Percentiles rank a stretch among this genome's conserved stretches.
Conservation (phyloP, 2,888 invertebrate species). For the Helicoverpa assulta region DNA sequence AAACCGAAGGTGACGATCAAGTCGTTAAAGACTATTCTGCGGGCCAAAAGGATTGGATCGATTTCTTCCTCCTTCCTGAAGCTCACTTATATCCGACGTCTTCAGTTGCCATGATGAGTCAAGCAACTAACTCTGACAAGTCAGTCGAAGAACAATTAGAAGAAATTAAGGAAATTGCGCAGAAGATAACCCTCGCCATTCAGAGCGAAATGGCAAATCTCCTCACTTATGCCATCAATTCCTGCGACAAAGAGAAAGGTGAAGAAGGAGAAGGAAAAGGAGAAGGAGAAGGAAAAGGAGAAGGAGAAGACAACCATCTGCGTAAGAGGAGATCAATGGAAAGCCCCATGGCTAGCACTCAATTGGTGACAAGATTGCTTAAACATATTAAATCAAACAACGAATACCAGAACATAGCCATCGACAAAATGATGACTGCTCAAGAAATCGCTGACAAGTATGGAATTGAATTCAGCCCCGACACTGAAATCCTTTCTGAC, state of each 20-base stretch:
- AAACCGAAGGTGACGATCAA: conserved; percentile 63
- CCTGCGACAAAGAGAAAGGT: conserved; percentile 65
- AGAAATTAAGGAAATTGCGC: conserved; percentile 81
- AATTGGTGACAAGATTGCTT: conserved; percentile 79
- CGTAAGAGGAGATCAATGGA: conserved; percentile 80
- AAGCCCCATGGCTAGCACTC: conserved; percentile 82
- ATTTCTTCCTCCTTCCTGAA: conserved; percentile 71
- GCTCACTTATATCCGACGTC: conserved; percentile 71
- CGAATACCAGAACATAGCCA: conserved; percentile 86
- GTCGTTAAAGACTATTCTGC: conserved; percentile 66
- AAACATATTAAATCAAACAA: conserved; percentile 85
- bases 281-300: conserved; percentile 52
- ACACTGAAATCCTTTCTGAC: conserved; percentile 82
- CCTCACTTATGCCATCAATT: conserved; percentile 73
- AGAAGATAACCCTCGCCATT: conserved; percentile 76
- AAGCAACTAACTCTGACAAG: conserved; percentile 76
- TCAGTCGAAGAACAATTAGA: conserved; percentile 81
- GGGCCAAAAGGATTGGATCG: conserved; percentile 76
- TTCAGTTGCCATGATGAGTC: conserved; percentile 79
- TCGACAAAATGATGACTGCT: conserved; percentile 87
- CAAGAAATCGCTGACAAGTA: conserved; percentile 87
- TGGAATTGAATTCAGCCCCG: conserved; percentile 82
- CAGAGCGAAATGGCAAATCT: conserved; percentile 82
- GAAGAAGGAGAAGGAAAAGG: conserved; percentile 52
- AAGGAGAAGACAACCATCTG: conserved; percentile 64